Evolutionary conservation across 2,888 invertebrate species (phyloP), one percentile per base, ranked within the genome.

Genomic region (Belgica antarctica): DNA sequence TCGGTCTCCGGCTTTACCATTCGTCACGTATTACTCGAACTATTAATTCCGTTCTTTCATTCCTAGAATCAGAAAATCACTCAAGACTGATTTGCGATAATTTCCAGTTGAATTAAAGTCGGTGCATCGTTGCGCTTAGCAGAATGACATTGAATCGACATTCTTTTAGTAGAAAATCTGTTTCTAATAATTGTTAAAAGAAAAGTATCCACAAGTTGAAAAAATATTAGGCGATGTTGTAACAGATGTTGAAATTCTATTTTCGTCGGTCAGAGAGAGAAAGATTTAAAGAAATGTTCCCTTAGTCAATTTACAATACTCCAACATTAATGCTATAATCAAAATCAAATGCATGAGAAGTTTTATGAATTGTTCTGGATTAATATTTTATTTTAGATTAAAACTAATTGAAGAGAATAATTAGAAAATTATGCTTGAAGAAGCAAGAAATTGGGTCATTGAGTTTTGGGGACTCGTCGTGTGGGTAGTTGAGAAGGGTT

Each of bases 61-160:
- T 52, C 52, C 52, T 12, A 22, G 7, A 17, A 52, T 22, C 52
- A 22, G 52, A 52, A 22, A 52, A 4, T 7, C 52, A 52, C 52
- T 52, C 27, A 27, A 61, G 61, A 61, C 61, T 61, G 61, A 61
- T 25, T 61, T 28, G 61, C 17, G 15, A 61, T 61, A 27, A 5
- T n/a, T n/a, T 61, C 15, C 17, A 61, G 12, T 19, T 8, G 61
- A 52, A 52, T 52, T n/a, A n/a, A n/a, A n/a, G 12, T 41, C 15
- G 41, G n/a, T 41, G 41, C 15, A 12, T 52, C 22, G 22, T 22
- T 52, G 22, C 17, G 22, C 22, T 52, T 10, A 17, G 22, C 17
- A n/a, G 12, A n/a, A 10, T 52, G 15, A 15, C 46, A 46, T 10
- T 8, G 5, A 46, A 15, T n/a, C 15, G 34, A n/a, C 3, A 41